phyloP scores from a whole-genome alignment of 92 coral and sea anemone species.

The Isaurus tuberculatus region DNA sequence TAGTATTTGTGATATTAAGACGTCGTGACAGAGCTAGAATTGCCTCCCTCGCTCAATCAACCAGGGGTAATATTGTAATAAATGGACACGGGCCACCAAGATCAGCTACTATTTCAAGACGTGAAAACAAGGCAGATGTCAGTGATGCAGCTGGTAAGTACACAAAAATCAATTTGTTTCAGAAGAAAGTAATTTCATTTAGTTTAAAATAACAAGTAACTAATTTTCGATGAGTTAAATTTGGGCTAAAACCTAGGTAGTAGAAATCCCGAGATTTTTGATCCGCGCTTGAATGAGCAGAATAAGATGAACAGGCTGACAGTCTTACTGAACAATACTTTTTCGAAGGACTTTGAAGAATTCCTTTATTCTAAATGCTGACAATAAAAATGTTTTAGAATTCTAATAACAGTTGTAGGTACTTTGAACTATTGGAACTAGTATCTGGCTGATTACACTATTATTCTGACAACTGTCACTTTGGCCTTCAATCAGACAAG shows the following conservation, averaged over 20 bases:
- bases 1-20: conserved; percentile 73
- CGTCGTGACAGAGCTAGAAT: conserved; percentile 62
- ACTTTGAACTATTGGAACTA: no score
- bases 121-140: conserved; percentile 19
- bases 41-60: conserved; percentile 31
- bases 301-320: not conserved
- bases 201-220: not conserved
- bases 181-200: not conserved
- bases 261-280: not conserved
- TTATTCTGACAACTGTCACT: not conserved
- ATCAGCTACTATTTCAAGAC: conserved; percentile 62
- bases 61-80: conserved; percentile 5
- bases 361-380: no score
- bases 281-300: not conserved
- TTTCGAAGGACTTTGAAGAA: no score
- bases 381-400: no score
- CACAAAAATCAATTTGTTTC: not conserved
- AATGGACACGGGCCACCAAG: conserved; percentile 32
- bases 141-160: conserved; percentile 4
- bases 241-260: not conserved
- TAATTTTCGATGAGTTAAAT: not conserved
- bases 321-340: no score
- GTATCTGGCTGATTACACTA: no score
- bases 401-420: no score
- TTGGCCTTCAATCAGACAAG: no score